Base-by-base conservation (phyloP, 1,140 invertebrate genomes). In the Halotydeus destructor region DNA sequence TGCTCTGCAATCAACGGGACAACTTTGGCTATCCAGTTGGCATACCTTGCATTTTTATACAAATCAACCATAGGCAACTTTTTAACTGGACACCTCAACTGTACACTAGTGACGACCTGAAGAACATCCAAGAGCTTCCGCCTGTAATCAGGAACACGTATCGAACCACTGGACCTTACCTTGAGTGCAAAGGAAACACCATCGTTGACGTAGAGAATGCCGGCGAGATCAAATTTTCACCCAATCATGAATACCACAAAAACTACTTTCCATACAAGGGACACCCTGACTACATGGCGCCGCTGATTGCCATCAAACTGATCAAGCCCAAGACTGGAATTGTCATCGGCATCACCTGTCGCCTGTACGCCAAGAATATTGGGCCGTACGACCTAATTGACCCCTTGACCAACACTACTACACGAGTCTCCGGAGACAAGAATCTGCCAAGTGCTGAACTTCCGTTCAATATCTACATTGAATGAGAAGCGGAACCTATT, bases 1-100 rank as follows among this genome's bases (percentile, higher is more conserved):
- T 30, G 27, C 11, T 23, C 11, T 52, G 50, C 41, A 47, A 28
- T 34, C 34, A 41, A 27, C 21, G 23, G 5, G 48, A 33, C 34
- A 44, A 52, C 30, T 52, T 47, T 31, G 50, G 50, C 6, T 52
- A 52, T 28, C 40, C 51, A 28, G 21, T 38, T 14, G 50, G 50
- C 8, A 50, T 34, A 9, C 50, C 50, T 3, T 52, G 50, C 37
- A 24, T 52, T 8, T 49, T 52, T 30, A 28, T 52, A n/a, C 38
- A 51, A 27, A 49, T 52, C 38, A 43, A 38, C 12, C 24, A 26
- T n/a, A 38, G 11, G n/a, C 18, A n/a, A 8, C n/a, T n/a, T n/a
- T n/a, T n/a, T n/a, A n/a, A n/a, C n/a, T n/a, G n/a, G n/a, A n/a
- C n/a, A n/a, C n/a, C n/a, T n/a, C n/a, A n/a, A n/a, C n/a, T n/a